These are phyloP conservation scores for Calyptommatus sinebrachiatus DNA, from an alignment of 2,113 vertebrate genomes.

Conservation along the genomic window DNA sequence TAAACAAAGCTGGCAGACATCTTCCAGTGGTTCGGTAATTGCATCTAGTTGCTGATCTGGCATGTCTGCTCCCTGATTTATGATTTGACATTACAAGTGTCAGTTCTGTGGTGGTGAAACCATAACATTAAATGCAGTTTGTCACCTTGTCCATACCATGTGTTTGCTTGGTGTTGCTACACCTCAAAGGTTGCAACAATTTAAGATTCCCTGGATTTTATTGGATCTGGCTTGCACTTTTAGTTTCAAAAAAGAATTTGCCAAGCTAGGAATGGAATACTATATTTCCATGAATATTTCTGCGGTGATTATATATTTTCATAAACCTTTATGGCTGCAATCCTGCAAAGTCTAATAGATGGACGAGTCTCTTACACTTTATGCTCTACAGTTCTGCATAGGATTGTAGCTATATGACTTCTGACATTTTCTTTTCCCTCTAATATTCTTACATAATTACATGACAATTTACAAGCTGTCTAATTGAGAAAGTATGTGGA, in stretches of 20 bases:
- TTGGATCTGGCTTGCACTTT: not conserved
- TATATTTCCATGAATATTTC: slow-evolving; percentile 3
- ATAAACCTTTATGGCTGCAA: not conserved
- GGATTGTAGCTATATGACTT: not conserved
- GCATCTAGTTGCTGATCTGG: slow-evolving; percentile 53
- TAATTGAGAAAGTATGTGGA: slow-evolving; percentile 59
- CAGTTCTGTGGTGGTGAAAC: slow-evolving; percentile 35
- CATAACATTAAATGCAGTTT: slow-evolving; percentile 43
- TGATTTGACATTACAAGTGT: slow-evolving; percentile 31
- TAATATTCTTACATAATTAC: slow-evolving; percentile 51
- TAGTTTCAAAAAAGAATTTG: not conserved
- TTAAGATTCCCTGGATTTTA: not conserved
- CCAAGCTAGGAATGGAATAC: slow-evolving; percentile 4
- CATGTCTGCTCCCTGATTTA: slow-evolving; percentile 48
- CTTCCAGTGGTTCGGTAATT: slow-evolving; percentile 43
- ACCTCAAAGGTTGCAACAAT: not conserved
- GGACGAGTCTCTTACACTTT: not conserved
- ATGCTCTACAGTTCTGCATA: not conserved
- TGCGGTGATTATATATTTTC: slow-evolving; percentile 16
- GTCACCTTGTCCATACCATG: slow-evolving; percentile 34
- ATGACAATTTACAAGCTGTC: slow-evolving; percentile 63
- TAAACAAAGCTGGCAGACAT: slow-evolving; percentile 50
- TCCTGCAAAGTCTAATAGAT: slow-evolving; percentile 5
- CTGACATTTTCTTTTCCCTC: slow-evolving; percentile 30
- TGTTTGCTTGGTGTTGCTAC: slow-evolving; percentile 16